Evolutionary conservation across 2,888 invertebrate species (phyloP), one percentile per base, ranked within the genome.

Genomic region (Cryptophagus acutangulus): DNA sequence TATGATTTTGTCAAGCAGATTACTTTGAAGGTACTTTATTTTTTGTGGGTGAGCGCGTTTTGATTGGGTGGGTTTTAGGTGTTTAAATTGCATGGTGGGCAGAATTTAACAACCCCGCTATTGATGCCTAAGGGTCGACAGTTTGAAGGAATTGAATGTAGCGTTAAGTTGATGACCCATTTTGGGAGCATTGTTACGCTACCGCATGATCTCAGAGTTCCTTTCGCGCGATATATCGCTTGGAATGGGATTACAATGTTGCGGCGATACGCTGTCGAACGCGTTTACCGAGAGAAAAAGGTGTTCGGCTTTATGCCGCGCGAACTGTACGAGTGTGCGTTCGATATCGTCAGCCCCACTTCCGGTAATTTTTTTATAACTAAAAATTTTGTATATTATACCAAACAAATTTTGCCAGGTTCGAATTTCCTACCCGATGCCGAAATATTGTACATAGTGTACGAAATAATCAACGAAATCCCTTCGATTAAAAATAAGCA

Each of bases 251-350:
- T 89, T 1, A 81, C 79, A 33, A 77, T 81, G 54, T 74, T 93
- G 59, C 83, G 92, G 48, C 78, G 96, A 34, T 96, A 88, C 66
- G 79, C 85, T 1, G 81, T 95, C 3, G 92, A 89, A 54, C 77
- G 86, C 36, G 92, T 95, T 1, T 96, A 83, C 62, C 75, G 91
- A 41, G 87, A 91, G 62, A 82, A 83, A 52, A 81, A 82, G 57
- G 81, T 82, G 2, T 75, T 74, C 41, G 89, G 90, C 1, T 84
- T 87, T 56, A 91, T 93, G 69, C 96, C 96, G 0, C 77, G 84
- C 46, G 93, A 95, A 70, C 76, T 88, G 12, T 82, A 84, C 40
- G 93, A 94, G 67, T 92, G 92, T 67, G 89, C 90, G 1, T 94
- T 94, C 67, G 96, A 96, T 67, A 88, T 96, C 43, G 84, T 95